Conservation (phyloP, 2,888 invertebrate species). For the Drosophila cracens region DNA sequence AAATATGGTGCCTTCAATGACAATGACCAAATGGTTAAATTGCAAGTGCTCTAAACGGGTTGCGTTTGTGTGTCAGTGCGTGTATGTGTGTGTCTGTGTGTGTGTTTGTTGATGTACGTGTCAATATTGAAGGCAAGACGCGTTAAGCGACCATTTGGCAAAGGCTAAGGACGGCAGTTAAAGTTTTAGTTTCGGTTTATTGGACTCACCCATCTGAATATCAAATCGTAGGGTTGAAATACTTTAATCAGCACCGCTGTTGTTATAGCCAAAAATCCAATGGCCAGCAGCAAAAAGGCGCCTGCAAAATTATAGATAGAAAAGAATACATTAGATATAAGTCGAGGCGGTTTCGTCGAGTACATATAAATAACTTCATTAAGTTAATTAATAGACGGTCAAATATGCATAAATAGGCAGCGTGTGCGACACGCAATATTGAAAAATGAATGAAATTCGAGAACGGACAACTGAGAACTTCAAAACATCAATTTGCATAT, state of each 20-base stretch:
- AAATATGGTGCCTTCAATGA: constrained; percentile 39
- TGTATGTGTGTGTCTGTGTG: not conserved
- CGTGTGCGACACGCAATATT: constrained; percentile 41
- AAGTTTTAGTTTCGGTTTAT: constrained; percentile 47
- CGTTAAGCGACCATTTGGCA: constrained; percentile 38
- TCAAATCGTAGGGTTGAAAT: constrained; percentile 90
- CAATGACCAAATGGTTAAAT: constrained; percentile 25
- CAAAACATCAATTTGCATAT: constrained; percentile 38
- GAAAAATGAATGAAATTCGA: constrained; percentile 14
- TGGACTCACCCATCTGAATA: constrained; percentile 89
- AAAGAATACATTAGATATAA: constrained; percentile 17
- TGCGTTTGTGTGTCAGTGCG: constrained; percentile 10
- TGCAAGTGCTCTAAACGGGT: constrained; percentile 40
- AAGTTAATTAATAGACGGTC: constrained; percentile 58
- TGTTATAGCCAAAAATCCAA: constrained; percentile 89
- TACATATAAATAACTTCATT: constrained; percentile 68
- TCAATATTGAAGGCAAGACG: constrained; percentile 39
- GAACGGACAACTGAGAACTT: constrained; percentile 2
- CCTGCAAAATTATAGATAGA: constrained; percentile 86
- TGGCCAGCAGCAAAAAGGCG: constrained; percentile 89
- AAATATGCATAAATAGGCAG: constrained; percentile 36
- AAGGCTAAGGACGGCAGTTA: constrained; percentile 65
- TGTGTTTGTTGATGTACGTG: not conserved
- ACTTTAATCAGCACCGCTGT: constrained; percentile 89
- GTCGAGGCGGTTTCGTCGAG: constrained; percentile 27